Evolutionary conservation across 2,797 vertebrate species (phyloP), one percentile per base, ranked within the genome.

Genomic region (Thalassophryne amazonica): DNA sequence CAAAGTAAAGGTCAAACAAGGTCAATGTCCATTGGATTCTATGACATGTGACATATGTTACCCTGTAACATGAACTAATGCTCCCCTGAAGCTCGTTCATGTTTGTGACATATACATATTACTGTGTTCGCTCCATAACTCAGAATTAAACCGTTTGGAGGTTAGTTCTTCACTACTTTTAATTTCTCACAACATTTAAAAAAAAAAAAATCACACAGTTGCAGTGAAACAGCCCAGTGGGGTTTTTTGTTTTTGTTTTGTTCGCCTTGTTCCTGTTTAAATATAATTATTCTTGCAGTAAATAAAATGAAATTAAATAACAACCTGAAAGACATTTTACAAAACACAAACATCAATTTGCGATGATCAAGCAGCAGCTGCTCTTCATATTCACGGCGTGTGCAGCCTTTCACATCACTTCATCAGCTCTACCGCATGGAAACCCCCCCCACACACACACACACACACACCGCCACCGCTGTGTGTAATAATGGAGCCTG

Each of bases 401-500:
- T n/a, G 2, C 47, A 15, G 47, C 25, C 39, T 14, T 9, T 39
- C 38, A 15, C 43, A 45, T 52, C 40, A 10, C 56, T 49, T 43
- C 45, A 68, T 67, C 65, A 53, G 65, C 73, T 46, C 55, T 5
- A 38, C 45, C 50, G 39, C 64, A 2, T 73, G 42, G 27, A 73
- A n/a, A n/a, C n/a, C n/a, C n/a, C n/a, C n/a, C n/a, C n/a, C n/a
- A n/a, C n/a, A n/a, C n/a, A n/a, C n/a, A n/a, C n/a, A n/a, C n/a
- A n/a, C n/a, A n/a, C n/a, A n/a, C n/a, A n/a, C n/a, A n/a, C n/a
- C n/a, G n/a, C n/a, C n/a, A n/a, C n/a, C n/a, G n/a, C n/a, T n/a
- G n/a, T n/a, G n/a, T n/a, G n/a, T n/a, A n/a, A n/a, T n/a, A 74
- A 73, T 80, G 54, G 69, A 70, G 70, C 78, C 60, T 64, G 76